Conservation (phyloP, 2,888 invertebrate genomes). For the Osedax frankpressi region DNA sequence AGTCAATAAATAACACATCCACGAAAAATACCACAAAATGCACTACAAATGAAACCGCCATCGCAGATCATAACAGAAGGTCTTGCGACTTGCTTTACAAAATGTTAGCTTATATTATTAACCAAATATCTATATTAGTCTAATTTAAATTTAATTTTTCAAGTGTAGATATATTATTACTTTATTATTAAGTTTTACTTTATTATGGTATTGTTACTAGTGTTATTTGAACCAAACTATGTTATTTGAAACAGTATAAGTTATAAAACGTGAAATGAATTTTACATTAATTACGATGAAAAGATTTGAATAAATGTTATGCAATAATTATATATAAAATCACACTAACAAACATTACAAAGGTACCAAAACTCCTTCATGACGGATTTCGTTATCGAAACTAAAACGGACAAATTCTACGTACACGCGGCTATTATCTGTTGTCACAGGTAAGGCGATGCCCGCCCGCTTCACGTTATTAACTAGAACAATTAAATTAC, state of each 20-base stretch:
- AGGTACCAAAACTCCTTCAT: background rate
- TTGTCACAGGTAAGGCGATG: background rate
- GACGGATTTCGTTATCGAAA: background rate
- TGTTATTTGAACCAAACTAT: too few relatives aligned
- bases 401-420: background rate
- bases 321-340: background rate
- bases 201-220: too few relatives aligned
- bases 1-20: too few relatives aligned
- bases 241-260: too few relatives aligned
- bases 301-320: background rate
- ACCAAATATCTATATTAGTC: too few relatives aligned
- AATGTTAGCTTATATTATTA: background rate
- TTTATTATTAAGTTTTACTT: too few relatives aligned
- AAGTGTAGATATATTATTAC: background rate
- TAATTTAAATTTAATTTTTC: too few relatives aligned
- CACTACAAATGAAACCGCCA: too few relatives aligned
- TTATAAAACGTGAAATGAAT: too few relatives aligned
- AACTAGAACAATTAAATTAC: too few relatives aligned
- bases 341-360: background rate
- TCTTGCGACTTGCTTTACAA: background rate
- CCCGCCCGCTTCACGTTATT: background rate
- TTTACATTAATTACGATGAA: too few relatives aligned
- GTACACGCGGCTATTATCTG: background rate
- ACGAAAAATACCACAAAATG: too few relatives aligned
- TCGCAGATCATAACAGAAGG: background rate